Conservation (phyloP, 1,140 invertebrate genomes). For the Proctacanthus coquilletti region DNA sequence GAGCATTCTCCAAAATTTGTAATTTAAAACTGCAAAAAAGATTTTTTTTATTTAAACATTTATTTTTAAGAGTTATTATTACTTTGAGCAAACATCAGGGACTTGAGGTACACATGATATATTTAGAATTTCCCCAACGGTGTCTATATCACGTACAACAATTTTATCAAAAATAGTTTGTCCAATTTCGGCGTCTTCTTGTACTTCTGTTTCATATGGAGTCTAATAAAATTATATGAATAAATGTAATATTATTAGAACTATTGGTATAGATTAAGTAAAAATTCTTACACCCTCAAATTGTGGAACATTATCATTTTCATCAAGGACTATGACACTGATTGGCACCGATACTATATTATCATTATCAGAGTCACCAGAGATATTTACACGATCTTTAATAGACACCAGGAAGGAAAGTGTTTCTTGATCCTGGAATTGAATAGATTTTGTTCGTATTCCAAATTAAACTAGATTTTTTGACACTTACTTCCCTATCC, state of each 20-base stretch:
- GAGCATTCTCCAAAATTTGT: conserved; percentile 42
- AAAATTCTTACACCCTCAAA: conserved; percentile 50
- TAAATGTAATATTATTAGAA: not conserved
- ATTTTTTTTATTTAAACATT: conserved; percentile 1
- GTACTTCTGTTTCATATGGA: conserved; percentile 62
- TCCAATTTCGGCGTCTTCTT: conserved; percentile 59
- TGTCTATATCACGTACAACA: conserved; percentile 58
- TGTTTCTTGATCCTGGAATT: conserved; percentile 58
- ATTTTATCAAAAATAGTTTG: conserved; percentile 59
- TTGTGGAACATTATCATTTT: conserved; percentile 74
- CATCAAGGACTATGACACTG: conserved; percentile 69
- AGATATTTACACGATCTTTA: conserved; percentile 50
- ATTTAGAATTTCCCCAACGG: conserved; percentile 62
- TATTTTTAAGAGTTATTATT: not conserved
- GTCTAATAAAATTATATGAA: conserved; percentile 35
- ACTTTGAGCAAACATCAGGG: conserved; percentile 26
- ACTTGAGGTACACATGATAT: conserved; percentile 42
- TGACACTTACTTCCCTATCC: conserved; percentile 59
- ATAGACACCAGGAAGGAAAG: conserved; percentile 59
- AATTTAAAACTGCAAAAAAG: conserved; percentile 42
- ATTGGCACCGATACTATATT: conserved; percentile 64
- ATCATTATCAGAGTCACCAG: conserved; percentile 43
- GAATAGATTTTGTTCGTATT: not conserved
- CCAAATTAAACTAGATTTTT: too few species aligned
- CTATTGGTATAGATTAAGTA: not conserved